Conservation (phyloP, 2,888 invertebrate species). For the Caenorhabditis afra region DNA sequence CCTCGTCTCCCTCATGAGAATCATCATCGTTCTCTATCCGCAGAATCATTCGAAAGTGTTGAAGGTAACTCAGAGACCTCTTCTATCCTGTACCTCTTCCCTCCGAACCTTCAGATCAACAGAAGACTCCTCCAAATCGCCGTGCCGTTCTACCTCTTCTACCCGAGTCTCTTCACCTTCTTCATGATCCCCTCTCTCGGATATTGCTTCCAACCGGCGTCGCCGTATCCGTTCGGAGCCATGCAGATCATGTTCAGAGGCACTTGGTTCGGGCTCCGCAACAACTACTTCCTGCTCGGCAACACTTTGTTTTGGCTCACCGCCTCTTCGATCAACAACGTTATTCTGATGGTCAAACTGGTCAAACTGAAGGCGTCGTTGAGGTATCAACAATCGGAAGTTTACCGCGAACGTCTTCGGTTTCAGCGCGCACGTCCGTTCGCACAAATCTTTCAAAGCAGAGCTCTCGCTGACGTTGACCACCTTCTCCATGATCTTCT, state of each 20-base stretch:
- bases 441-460: conserved; percentile 16
- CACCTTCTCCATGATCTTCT: conserved; percentile 26
- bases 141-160: conserved; percentile 9
- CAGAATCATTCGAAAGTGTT: conserved; percentile 24
- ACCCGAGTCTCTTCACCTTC: conserved; percentile 29
- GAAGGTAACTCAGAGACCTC: neutral
- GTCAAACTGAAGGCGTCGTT: conserved; percentile 2
- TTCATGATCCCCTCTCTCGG: conserved; percentile 26
- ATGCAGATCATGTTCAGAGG: conserved; percentile 17
- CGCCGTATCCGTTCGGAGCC: conserved; percentile 37
- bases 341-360: conserved; percentile 6
- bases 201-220: conserved; percentile 23
- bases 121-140: neutral
- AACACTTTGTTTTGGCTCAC: conserved; percentile 30
- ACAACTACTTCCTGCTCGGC: conserved; percentile 6
- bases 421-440: conserved; percentile 1
- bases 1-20: conserved; percentile 17
- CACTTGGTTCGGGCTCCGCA: conserved; percentile 17
- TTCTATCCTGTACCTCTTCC: neutral
- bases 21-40: conserved; percentile 19
- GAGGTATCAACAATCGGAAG: neutral
- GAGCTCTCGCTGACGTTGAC: conserved; percentile 27
- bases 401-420: neutral
- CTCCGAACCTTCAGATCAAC: conserved; percentile 33
- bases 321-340: neutral